A percentile compares a stretch with the other conserved stretches of the same genome.
These are phyloP conservation scores for Drosophila parabipectinata DNA, from an alignment of 1,140 invertebrate genomes.

Conservation along the genomic window DNA sequence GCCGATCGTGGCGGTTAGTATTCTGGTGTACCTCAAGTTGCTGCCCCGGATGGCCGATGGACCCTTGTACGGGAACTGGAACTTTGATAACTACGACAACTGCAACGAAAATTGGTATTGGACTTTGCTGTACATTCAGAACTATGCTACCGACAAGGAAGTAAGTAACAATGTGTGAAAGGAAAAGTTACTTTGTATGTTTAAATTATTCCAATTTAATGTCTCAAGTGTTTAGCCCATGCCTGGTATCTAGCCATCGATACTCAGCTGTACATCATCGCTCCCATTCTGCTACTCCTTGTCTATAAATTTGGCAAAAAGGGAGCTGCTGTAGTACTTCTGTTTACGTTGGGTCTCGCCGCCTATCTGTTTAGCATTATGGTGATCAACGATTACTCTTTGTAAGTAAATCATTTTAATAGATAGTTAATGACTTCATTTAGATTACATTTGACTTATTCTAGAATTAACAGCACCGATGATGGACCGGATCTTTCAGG, in stretches of 20 bases:
- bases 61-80: constrained; percentile 55
- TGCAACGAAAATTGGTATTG: constrained; percentile 55
- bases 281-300: constrained; percentile 89
- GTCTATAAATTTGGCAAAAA: constrained; percentile 86
- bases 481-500: constrained; percentile 23
- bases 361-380: constrained; percentile 58
- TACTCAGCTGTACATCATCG: constrained; percentile 92
- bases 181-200: background rate
- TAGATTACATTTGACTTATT: background rate
- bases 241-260: constrained; percentile 95
- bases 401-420: constrained; percentile 11
- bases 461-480: constrained; percentile 8
- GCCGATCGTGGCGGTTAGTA: constrained; percentile 48
- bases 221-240: constrained; percentile 91
- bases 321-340: constrained; percentile 37
- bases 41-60: constrained; percentile 51
- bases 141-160: constrained; percentile 44
- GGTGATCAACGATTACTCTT: constrained; percentile 50
- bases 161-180: constrained; percentile 18
- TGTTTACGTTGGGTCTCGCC: constrained; percentile 29
- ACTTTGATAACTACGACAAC: constrained; percentile 55
- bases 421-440: background rate
- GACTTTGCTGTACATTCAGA: constrained; percentile 64
- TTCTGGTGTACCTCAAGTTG: constrained; percentile 54
- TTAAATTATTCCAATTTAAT: background rate